phyloP scores from a whole-genome alignment of 2,113 vertebrate genomes.

The Dicentrarchus labrax region DNA sequence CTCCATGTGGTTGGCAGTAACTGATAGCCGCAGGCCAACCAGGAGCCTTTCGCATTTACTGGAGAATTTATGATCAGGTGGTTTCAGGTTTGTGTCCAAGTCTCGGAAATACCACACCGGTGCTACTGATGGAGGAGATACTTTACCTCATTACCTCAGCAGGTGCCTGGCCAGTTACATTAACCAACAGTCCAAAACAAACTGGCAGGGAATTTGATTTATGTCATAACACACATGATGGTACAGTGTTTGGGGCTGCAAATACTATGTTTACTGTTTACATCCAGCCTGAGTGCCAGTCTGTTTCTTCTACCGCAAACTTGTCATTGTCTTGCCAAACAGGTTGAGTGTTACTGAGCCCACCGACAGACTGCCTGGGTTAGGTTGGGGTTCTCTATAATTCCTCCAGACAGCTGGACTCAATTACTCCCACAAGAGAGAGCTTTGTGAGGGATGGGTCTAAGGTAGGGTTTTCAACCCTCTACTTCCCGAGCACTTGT shows the following conservation, averaged over 20 bases:
- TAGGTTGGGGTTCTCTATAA: constrained; percentile 53
- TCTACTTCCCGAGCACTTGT: constrained; percentile 59
- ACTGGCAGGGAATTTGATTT: constrained; percentile 33
- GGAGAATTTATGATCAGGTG: constrained; percentile 75
- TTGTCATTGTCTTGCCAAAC: constrained; percentile 60
- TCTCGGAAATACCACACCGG: constrained; percentile 69
- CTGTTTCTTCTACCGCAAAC: constrained; percentile 20
- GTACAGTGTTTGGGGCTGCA: background rate
- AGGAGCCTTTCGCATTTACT: constrained; percentile 59
- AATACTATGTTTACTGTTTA: constrained; percentile 57
- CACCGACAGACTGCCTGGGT: constrained; percentile 33
- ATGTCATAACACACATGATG: constrained; percentile 21
- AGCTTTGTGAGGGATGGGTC: constrained; percentile 66
- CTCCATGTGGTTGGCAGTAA: constrained; percentile 66
- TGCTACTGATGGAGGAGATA: constrained; percentile 66
- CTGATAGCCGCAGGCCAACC: constrained; percentile 57
- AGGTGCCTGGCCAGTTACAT: constrained; percentile 61
- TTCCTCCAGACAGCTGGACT: constrained; percentile 74
- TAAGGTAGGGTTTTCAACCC: constrained; percentile 68
- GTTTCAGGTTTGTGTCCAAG: constrained; percentile 71
- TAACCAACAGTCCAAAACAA: constrained; percentile 52
- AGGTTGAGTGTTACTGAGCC: constrained; percentile 30
- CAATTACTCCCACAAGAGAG: constrained; percentile 78
- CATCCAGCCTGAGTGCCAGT: constrained; percentile 9
- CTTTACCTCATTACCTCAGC: constrained; percentile 74